Base-by-base conservation (phyloP, 2,888 invertebrate genomes). In the Heliconius ethilla region DNA sequence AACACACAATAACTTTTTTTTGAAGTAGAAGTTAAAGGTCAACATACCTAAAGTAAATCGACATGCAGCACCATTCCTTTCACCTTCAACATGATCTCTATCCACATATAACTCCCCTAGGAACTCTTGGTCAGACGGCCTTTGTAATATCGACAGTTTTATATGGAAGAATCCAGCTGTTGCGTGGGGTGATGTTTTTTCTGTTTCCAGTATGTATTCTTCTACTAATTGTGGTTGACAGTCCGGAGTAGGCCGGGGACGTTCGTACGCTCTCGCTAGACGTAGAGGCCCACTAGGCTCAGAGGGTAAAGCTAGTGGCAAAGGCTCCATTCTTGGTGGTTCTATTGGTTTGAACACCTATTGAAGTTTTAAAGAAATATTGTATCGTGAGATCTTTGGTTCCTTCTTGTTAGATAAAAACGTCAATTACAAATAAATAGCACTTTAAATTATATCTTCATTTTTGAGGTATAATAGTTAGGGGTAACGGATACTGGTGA, bases 91-190 rank as follows among this genome's bases (percentile, higher is more conserved):
- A 88, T 96, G 97, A 89, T 98, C 98, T 84, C 97, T 95, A 90
- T 98, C 98, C 77, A 98, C 97, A 90, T 98, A 98, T 75, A 98
- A 94, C 90, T 98, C 98, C 40, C 98, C 98, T 81, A 98, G 95
- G 92, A 97, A 98, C 92, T 98, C 97, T 81, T 97, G 97, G 91
- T 98, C 98, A 77, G 97, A 96, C 85, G 97, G 97, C 90, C 98
- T 95, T 91, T 98, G 98, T 82, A 97, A 95, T 89, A 99, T 98
- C 78, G 97, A 97, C 83, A 99, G 95, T 89, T 97, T 97, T 86
- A 98, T 98, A 89, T 97, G 96, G 92, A 98, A 97, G 84, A 97
- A 96, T 80, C 96, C 95, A 1, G 95, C 88, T 10, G 95, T 89
- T 79, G 95, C 95, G 84, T 95, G 95, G 13, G 96, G 96, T 85